Evolutionary conservation across 64 coral and sea anemone genomes (phyloP), one percentile per base, ranked within the genome.

Genomic region (Actinia equina): DNA sequence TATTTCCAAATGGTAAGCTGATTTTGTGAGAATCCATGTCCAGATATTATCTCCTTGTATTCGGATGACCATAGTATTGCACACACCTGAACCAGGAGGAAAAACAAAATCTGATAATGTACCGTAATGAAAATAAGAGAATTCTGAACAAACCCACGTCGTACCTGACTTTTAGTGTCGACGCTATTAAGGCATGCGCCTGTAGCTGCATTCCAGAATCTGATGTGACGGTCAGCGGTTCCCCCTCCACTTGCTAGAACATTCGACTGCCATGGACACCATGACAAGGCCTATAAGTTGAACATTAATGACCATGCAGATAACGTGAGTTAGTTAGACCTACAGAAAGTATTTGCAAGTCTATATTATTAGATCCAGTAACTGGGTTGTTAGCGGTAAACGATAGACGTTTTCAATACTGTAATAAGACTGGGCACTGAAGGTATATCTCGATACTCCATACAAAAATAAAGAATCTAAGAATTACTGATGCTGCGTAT

Each of bases 1-100:
- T 98, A 95, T 86, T 98, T 98, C 96, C 96, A 98, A 22, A 98
- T 93, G 26, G 90, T 93, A 17, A 98, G 87, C 56, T 98, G 96
- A 55, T 95, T 83, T 57, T 95, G 90, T 13, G 96, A 95, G 64
- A 95, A 98, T 41, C 96, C 96, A 76, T 98, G 96, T n/a, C 90
- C 96, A 26, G 96, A 95, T n/a, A 98, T 57, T 55, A 98, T 81
- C 83, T 98, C 96, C 22, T 91, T 94, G 86, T 98, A 95, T 17
- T 98, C 93, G 20, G 92, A 87, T 43, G 96, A 98, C 96, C 96
- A 98, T 62, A 98, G 17, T 49, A 98, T 58, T 2, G 83, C 85
- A 23, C 89, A 95, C 0, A 98, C 93, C 96, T 98, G 51, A 26
- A 70, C 42, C 58, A 85, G 67, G 17, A 60, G 49, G 42, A 52